Evolutionary conservation across 2,797 vertebrate genomes (phyloP).

Genomic region (Eulemur albifrons): DNA sequence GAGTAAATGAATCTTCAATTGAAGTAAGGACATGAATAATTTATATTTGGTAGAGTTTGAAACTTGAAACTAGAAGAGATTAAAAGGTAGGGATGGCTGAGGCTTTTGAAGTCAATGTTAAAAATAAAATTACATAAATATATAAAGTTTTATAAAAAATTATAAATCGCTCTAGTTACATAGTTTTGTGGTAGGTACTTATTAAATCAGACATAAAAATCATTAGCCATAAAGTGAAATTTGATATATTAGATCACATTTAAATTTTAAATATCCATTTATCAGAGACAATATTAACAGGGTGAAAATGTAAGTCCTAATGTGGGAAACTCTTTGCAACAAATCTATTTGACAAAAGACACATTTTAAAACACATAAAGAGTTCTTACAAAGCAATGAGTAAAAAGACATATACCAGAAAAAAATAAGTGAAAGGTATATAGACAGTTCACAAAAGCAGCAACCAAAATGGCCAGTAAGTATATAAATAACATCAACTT

Average conservation of each 20-base stretch:
- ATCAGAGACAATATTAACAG: background rate
- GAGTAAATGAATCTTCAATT: background rate
- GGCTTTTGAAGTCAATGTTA: background rate
- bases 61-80: background rate
- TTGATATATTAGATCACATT: background rate
- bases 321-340: background rate
- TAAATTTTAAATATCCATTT: background rate
- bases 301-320: background rate
- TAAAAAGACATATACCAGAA: background rate
- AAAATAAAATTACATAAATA: background rate
- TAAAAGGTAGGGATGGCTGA: background rate
- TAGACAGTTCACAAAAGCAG: background rate
- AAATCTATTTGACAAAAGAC: background rate
- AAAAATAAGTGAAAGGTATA: background rate
- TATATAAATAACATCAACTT: background rate
- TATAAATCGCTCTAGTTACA: background rate
- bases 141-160: background rate
- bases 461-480: background rate
- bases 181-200: background rate
- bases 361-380: background rate
- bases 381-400: background rate
- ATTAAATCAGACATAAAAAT: background rate
- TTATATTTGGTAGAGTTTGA: background rate
- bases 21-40: background rate
- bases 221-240: background rate